Evolutionary conservation across 2,113 vertebrate species (phyloP).

Genomic region (Lynx canadensis): DNA sequence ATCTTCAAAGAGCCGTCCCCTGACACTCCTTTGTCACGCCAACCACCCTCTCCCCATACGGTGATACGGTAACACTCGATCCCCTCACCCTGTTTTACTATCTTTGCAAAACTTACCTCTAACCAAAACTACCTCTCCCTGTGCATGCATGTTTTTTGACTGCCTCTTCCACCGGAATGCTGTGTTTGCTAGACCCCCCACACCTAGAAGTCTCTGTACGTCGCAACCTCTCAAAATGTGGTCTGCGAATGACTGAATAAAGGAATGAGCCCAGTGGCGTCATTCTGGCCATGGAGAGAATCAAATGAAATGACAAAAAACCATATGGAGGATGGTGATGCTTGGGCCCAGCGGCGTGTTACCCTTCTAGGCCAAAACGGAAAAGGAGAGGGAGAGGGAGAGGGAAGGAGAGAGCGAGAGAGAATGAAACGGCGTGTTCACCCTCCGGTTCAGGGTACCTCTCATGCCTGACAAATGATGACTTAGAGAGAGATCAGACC

Average conservation of each 20-base stretch:
- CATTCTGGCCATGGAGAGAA: rapidly evolving
- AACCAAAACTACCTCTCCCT: neutral
- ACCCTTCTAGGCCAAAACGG: neutral
- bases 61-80: rapidly evolving
- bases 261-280: rapidly evolving
- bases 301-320: neutral
- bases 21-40: neutral
- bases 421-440: slow-evolving; percentile 50
- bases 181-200: neutral
- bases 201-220: rapidly evolving
- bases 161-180: neutral
- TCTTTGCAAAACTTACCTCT: neutral
- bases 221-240: neutral
- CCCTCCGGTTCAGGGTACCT: slow-evolving; percentile 11
- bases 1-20: neutral
- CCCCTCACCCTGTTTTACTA: too few relatives aligned
- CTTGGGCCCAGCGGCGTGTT: rapidly evolving
- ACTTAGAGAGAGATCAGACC: slow-evolving; percentile 79
- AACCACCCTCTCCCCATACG: too few relatives aligned
- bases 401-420: neutral
- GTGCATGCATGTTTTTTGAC: too few relatives aligned
- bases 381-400: neutral
- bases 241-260: rapidly evolving
- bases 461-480: slow-evolving; percentile 75
- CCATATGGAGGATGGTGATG: rapidly evolving